Conservation (phyloP, 1,140 invertebrate genomes). For the Stegodyphus mimosarum region DNA sequence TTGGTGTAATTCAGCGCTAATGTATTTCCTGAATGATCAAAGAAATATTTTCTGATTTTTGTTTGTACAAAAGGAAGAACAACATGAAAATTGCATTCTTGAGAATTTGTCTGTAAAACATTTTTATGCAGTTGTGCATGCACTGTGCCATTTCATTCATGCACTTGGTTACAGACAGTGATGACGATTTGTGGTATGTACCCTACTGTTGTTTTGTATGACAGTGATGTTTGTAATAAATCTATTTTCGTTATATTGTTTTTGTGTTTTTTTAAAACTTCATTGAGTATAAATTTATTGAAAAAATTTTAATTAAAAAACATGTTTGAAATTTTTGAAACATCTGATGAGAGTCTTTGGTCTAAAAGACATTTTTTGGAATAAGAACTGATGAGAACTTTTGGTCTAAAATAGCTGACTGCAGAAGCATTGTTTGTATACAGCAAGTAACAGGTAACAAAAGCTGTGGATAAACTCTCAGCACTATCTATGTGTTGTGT, state of each 20-base stretch:
- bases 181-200: background rate
- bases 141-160: background rate
- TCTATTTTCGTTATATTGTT: background rate
- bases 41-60: background rate
- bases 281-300: too few relatives aligned
- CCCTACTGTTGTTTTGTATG: background rate
- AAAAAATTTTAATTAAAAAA: too few relatives aligned
- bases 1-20: background rate
- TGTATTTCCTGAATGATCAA: background rate
- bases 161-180: background rate
- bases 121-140: background rate
- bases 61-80: background rate
- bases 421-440: too few relatives aligned
- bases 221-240: slow-evolving; percentile 3
- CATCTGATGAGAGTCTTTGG: too few relatives aligned
- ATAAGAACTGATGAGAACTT: too few relatives aligned
- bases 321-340: too few relatives aligned
- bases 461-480: too few relatives aligned
- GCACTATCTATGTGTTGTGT: too few relatives aligned
- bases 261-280: background rate
- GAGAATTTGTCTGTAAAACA: background rate
- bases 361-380: too few relatives aligned
- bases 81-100: background rate
- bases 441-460: too few relatives aligned
- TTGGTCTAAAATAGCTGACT: too few relatives aligned